These are phyloP conservation scores for Callorhinus ursinus DNA, from an alignment of 2,113 vertebrate species.

Conservation along the genomic window DNA sequence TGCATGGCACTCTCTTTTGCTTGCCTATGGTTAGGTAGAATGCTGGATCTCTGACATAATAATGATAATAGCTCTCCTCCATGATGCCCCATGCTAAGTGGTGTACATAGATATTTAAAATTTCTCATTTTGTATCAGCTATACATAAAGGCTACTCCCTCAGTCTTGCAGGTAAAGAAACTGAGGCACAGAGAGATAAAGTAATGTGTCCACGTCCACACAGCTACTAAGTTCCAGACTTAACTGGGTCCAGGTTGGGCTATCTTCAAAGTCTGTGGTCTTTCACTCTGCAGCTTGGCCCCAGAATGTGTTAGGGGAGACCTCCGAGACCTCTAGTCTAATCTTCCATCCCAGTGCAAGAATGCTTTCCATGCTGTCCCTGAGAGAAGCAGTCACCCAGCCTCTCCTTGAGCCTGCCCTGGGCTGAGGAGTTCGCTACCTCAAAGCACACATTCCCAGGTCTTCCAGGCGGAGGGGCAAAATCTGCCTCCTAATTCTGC, in stretches of 20 bases:
- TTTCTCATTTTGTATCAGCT: neutral
- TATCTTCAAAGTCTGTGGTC: neutral
- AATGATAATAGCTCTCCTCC: neutral
- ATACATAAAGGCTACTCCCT: neutral
- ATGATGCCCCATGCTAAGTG: neutral
- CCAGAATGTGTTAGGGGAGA: neutral
- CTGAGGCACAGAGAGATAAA: neutral
- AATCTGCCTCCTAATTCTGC: neutral
- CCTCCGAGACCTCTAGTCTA: neutral
- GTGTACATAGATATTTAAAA: neutral
- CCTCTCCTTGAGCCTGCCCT: neutral
- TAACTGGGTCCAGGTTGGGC: neutral
- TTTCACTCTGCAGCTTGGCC: neutral
- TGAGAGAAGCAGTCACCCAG: neutral
- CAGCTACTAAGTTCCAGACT: neutral
- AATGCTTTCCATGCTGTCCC: neutral
- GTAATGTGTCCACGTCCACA: neutral
- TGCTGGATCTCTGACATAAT: neutral
- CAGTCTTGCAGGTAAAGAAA: neutral
- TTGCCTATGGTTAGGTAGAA: neutral
- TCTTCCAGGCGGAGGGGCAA: neutral
- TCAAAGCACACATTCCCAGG: neutral
- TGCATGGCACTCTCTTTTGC: neutral
- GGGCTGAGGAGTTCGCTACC: neutral
- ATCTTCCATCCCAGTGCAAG: neutral